Conservation (phyloP, 2,113 vertebrate species). For the Paramormyrops kingsleyae region DNA sequence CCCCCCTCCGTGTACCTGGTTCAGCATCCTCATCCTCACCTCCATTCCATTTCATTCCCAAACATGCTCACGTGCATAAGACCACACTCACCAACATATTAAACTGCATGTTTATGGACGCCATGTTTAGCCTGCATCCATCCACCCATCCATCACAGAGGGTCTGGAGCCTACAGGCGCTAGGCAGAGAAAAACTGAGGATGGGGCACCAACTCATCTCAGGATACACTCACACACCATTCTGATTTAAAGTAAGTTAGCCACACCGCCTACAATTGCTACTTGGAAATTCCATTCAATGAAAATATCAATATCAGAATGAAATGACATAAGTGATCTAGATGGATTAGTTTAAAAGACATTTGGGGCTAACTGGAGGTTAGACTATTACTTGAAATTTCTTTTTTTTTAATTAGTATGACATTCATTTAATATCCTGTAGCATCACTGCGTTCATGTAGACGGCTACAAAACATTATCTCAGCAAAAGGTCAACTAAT, state of each 20-base stretch:
- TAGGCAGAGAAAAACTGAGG: not conserved
- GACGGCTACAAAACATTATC: conserved; percentile 8
- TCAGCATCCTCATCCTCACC: not conserved
- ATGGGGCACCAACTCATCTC: not conserved
- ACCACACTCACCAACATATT: not conserved
- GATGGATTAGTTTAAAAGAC: conserved; percentile 27
- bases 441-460: conserved; percentile 9
- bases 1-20: not conserved
- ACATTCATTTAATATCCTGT: conserved; percentile 22
- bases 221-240: not conserved
- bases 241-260: not conserved
- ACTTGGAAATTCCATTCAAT: not conserved
- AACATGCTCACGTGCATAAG: not conserved
- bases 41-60: not conserved
- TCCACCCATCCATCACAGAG: not conserved
- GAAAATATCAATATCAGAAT: not conserved
- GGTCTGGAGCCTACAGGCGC: not conserved
- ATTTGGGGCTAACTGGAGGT: conserved; percentile 36
- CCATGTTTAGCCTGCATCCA: not conserved
- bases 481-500: conserved; percentile 16
- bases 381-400: conserved; percentile 35
- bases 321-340: not conserved
- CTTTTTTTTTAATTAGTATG: conserved; percentile 31
- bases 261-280: not conserved
- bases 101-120: not conserved